A percentile compares a stretch with the other conserved stretches of the same genome.
Evolutionary conservation across 2,797 vertebrate genomes (phyloP).

Genomic region (Rhabdophis nuchalis): DNA sequence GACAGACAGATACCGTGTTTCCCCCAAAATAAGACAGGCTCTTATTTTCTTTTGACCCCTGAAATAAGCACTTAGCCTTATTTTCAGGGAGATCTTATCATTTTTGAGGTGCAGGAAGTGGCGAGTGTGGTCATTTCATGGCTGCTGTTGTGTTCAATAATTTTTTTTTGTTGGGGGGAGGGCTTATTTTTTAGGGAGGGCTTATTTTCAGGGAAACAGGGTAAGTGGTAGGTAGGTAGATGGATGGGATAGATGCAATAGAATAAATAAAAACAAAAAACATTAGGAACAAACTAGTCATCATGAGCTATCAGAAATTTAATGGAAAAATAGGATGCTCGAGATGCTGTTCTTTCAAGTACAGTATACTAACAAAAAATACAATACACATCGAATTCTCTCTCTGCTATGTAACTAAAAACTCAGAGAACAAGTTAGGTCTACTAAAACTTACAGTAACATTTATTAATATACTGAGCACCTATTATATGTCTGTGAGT

Average conservation of each 20-base stretch:
- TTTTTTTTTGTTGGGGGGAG: too few species aligned
- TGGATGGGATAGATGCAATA: not conserved
- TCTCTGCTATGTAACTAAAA: fast-evolving
- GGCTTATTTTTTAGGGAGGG: too few species aligned
- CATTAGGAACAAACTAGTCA: not conserved
- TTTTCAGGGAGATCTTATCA: too few species aligned
- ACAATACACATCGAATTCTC: not conserved
- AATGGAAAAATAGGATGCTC: not conserved
- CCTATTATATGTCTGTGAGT: conserved; percentile 46
- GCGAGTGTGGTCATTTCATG: too few species aligned
- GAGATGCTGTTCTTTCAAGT: not conserved
- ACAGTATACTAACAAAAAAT: not conserved
- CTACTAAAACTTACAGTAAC: conserved; percentile 5
- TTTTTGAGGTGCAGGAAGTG: too few species aligned
- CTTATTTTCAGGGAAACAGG: too few species aligned
- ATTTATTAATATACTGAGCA: conserved; percentile 28
- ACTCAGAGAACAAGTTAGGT: conserved; percentile 21
- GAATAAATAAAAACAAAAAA: not conserved
- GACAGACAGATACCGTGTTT: too few species aligned
- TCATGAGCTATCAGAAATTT: not conserved
- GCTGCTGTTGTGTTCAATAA: too few species aligned
- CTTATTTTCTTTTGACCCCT: too few species aligned
- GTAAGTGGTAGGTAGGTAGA: too few species aligned
- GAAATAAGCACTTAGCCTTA: too few species aligned
- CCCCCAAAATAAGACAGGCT: too few species aligned